A percentile compares a stretch with the other conserved stretches of the same genome.
Conservation (phyloP, 2,113 vertebrate species). For the Nibea coibor region DNA sequence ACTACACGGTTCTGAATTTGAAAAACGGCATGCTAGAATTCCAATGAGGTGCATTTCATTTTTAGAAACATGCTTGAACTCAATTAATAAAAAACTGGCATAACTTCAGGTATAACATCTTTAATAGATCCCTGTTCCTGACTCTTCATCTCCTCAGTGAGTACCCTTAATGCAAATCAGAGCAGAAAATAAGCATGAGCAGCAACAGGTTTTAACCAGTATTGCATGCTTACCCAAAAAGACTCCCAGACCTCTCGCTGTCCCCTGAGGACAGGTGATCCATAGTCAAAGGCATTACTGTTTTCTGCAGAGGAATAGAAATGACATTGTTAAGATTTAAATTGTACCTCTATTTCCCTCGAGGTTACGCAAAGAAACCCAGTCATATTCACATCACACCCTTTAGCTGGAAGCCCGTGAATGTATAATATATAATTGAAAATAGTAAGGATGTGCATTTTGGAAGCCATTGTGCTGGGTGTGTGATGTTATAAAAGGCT, state of each 20-base stretch:
- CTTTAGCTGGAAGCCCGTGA: slow-evolving; percentile 13
- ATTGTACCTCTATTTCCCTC: slow-evolving; percentile 31
- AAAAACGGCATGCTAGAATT: neutral
- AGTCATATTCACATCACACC: slow-evolving; percentile 53
- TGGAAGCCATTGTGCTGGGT: slow-evolving; percentile 2
- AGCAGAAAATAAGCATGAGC: neutral
- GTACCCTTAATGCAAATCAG: slow-evolving; percentile 5
- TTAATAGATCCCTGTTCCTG: neutral
- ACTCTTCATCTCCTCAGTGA: slow-evolving; percentile 1
- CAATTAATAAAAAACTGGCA: neutral
- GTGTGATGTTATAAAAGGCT: slow-evolving; percentile 12
- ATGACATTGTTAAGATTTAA: slow-evolving; percentile 46
- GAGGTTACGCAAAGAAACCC: slow-evolving; percentile 27
- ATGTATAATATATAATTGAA: slow-evolving; percentile 38
- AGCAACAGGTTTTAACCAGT: slow-evolving; percentile 30
- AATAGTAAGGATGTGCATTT: slow-evolving; percentile 40
- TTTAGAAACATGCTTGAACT: neutral
- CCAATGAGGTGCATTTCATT: neutral
- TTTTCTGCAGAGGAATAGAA: slow-evolving; percentile 35
- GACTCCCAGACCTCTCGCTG: neutral
- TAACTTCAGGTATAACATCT: neutral
- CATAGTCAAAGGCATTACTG: slow-evolving; percentile 29
- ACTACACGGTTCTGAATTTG: neutral
- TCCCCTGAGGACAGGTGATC: slow-evolving; percentile 21
- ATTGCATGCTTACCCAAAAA: slow-evolving; percentile 34